These are phyloP conservation scores for rat (Rattus norvegicus) DNA, from an alignment of 2,113 vertebrate species.

Conservation along the genomic window DNA sequence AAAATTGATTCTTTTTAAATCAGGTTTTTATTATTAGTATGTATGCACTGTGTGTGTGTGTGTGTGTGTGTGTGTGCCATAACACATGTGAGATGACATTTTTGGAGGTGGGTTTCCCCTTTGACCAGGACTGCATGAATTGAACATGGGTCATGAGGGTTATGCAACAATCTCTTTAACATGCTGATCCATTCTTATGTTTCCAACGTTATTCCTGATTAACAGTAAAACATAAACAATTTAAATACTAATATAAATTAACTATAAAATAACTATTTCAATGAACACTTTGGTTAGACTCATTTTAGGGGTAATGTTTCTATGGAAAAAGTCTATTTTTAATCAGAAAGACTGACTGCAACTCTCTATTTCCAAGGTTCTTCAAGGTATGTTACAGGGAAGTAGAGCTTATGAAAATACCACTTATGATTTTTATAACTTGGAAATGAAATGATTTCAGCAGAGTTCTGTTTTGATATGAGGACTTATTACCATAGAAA, in stretches of 20 bases:
- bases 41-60: not conserved
- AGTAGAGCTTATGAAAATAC: not conserved
- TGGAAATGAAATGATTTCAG: constrained; percentile 2
- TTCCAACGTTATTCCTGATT: no score
- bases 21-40: not conserved
- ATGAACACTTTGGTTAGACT: no score
- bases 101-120: no score
- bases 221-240: no score
- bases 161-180: no score
- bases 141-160: no score
- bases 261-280: no score
- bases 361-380: not conserved
- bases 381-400: no score
- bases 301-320: not conserved
- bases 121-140: no score
- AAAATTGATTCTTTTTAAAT: not conserved
- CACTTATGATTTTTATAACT: not conserved
- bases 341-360: not conserved
- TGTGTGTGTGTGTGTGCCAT: not conserved
- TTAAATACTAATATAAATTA: no score
- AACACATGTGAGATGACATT: not conserved
- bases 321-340: not conserved
- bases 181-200: no score
- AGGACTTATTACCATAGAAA: not conserved
- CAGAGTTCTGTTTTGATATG: not conserved